Conservation (phyloP, 2,888 invertebrate species). For the Tetrapedia diversipes region DNA sequence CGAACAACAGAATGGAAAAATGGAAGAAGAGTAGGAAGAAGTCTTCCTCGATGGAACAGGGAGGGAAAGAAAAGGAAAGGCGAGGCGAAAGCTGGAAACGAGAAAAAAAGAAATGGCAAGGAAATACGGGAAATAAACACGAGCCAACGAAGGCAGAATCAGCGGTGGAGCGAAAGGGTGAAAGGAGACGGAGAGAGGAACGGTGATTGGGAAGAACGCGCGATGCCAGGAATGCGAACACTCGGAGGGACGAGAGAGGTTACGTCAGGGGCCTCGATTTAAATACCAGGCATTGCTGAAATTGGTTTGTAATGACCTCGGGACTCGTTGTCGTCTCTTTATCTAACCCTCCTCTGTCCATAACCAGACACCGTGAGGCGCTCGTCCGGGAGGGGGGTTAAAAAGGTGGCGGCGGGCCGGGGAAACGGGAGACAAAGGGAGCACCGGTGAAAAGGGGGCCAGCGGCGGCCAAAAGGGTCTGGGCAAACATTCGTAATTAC, state of each 20-base stretch:
- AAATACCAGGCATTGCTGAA: slow-evolving; percentile 78
- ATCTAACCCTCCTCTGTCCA: slow-evolving; percentile 49
- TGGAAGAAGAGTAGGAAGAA: neutral
- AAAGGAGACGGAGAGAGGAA: neutral
- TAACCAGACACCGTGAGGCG: slow-evolving; percentile 46
- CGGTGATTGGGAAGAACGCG: slow-evolving; percentile 1
- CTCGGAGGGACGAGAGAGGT: slow-evolving; percentile 53
- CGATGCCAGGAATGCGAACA: slow-evolving; percentile 58
- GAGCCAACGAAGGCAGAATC: too few relatives aligned
- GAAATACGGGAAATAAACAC: neutral
- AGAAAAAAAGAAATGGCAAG: neutral
- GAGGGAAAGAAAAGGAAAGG: neutral
- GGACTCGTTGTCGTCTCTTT: slow-evolving; percentile 64
- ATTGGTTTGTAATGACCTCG: slow-evolving; percentile 77
- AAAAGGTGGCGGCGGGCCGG: slow-evolving; percentile 39
- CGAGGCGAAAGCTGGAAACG: neutral
- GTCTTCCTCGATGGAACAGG: neutral
- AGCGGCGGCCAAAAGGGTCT: slow-evolving; percentile 4
- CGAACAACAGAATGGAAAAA: neutral
- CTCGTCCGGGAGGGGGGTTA: slow-evolving; percentile 35
- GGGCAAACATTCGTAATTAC: slow-evolving; percentile 54
- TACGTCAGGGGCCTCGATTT: slow-evolving; percentile 76
- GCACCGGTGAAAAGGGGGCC: neutral
- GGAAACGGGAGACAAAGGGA: slow-evolving; percentile 29
- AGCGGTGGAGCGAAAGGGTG: too few relatives aligned